Evolutionary conservation across 2,113 vertebrate genomes (phyloP), one percentile per base, ranked within the genome.

Genomic region (Heterotilapia buettikoferi): DNA sequence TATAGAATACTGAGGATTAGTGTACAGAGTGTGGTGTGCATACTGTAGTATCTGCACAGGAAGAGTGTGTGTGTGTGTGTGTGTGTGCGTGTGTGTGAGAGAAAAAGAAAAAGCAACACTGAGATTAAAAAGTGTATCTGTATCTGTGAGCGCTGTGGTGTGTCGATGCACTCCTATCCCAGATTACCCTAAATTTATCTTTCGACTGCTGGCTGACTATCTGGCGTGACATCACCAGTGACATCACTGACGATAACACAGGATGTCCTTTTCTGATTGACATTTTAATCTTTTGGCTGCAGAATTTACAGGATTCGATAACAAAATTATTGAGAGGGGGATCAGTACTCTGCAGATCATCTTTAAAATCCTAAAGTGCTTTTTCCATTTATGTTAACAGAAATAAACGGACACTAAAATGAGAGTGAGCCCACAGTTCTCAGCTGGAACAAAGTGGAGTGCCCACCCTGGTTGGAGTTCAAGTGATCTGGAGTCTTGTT

Each of bases 111-210:
- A 38, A 31, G 50, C 19, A n/a, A 47, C 73, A 78, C 47, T 71
- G 38, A 86, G 88, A 92, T 89, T 89, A 91, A 91, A 76, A 89
- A 57, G 36, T 88, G 81, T 83, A 84, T 87, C 50, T 76, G 59
- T 87, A 31, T 90, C 47, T 61, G 59, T 88, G 59, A 54, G 87
- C 40, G 85, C 13, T 9, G 31, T 3, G 7, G 78, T 83, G 63
- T 54, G 88, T 79, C 56, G 59, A 85, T 82, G 84, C 47, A 57
- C 21, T 90, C 79, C 88, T 88, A 93, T 93, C 92, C 87, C 94
- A 94, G 93, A 94, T 94, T 95, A 94, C 89, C 94, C 90, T 91
- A 91, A 92, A 95, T 95, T 79, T 88, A 93, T 93, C 85, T 68
- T 87, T 90, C 63, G 9, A 36, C 90, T 84, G 78, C 85, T 19